Evolutionary conservation across 2,113 vertebrate genomes (phyloP), one percentile per base, ranked within the genome.

Genomic region (Galemys pyrenaicus): DNA sequence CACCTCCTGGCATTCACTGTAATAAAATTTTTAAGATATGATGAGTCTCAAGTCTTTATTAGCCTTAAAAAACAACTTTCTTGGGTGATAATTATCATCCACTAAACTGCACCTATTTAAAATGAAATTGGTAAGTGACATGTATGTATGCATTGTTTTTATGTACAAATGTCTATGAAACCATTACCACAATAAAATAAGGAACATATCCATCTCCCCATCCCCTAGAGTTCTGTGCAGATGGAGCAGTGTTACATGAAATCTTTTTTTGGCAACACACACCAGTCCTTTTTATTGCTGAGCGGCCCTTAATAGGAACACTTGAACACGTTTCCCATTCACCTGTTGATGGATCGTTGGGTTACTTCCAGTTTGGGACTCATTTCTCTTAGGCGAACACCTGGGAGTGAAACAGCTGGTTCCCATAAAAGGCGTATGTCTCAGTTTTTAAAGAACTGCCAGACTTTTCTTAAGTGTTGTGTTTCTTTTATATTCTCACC

Each of bases 171-270:
- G 0, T 8, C 81, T 64, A 62, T 0, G 30, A 75, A 17, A 4
- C 58, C 19, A 7, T 9, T 28, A 0, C 51, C 39, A 12, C 20
- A 2, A 1, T 15, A 20, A 32, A 19, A 11, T 6, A 30, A 6
- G 0, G 77, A 44, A 13, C 19, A 17, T 2, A 16, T 4, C 51
- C 8, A 0, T 15, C 4, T 0, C 19, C 84, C n/a, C n/a, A 0
- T 13, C 9, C 3, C 13, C 86, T 6, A 22, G 68, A 54, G 64
- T 41, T 41, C 1, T 6, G 1, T 4, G 3, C 16, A 0, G 13
- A 7, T 4, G 4, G 41, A 39, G 11, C 15, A 16, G 0, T 0
- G 1, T 4, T 9, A 22, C 10, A 30, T 0, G 20, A 30, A 13
- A 7, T 2, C 87, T 28, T 5, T 17, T n/a, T 11, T 60, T 28